Evolutionary conservation across 2,113 vertebrate genomes (phyloP).

Genomic region (Lepisosteus oculatus): DNA sequence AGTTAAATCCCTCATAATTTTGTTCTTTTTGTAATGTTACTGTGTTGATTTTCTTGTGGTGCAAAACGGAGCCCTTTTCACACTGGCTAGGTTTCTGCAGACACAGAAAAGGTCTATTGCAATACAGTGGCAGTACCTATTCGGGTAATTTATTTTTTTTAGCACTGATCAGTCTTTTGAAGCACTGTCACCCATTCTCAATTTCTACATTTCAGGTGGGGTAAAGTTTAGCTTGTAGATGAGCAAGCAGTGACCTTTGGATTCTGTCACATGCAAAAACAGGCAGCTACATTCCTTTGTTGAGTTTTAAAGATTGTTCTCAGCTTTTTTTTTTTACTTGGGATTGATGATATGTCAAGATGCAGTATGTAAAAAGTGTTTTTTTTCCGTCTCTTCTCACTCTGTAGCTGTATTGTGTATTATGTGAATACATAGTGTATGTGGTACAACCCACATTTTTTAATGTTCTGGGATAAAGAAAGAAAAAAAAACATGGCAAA

Average conservation of each 20-base stretch:
- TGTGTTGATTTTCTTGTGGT: too few species aligned
- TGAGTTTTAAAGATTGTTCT: slow-evolving; percentile 66
- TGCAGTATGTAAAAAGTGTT: slow-evolving; percentile 76
- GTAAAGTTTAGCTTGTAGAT: slow-evolving; percentile 28
- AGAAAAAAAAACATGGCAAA: slow-evolving; percentile 64
- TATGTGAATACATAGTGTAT: slow-evolving; percentile 82
- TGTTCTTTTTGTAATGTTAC: too few species aligned
- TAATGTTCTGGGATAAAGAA: slow-evolving; percentile 75
- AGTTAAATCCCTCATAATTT: too few species aligned
- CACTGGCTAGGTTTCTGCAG: too few species aligned
- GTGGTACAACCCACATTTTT: slow-evolving; percentile 75
- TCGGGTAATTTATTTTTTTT: too few species aligned
- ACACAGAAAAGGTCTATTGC: too few species aligned
- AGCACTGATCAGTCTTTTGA: slow-evolving; percentile 20
- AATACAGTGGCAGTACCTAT: too few species aligned
- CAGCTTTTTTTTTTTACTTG: slow-evolving; percentile 60
- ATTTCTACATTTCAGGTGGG: slow-evolving; percentile 36
- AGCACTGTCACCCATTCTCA: slow-evolving; percentile 33
- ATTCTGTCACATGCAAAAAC: slow-evolving; percentile 38
- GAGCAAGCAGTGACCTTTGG: too few species aligned
- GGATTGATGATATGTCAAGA: slow-evolving; percentile 57
- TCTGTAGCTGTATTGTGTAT: slow-evolving; percentile 80
- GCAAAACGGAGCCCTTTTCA: too few species aligned
- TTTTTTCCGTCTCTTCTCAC: slow-evolving; percentile 71
- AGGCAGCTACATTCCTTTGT: slow-evolving; percentile 77